Base-by-base conservation (phyloP, 2,797 vertebrate genomes). In the Sciaenops ocellatus region DNA sequence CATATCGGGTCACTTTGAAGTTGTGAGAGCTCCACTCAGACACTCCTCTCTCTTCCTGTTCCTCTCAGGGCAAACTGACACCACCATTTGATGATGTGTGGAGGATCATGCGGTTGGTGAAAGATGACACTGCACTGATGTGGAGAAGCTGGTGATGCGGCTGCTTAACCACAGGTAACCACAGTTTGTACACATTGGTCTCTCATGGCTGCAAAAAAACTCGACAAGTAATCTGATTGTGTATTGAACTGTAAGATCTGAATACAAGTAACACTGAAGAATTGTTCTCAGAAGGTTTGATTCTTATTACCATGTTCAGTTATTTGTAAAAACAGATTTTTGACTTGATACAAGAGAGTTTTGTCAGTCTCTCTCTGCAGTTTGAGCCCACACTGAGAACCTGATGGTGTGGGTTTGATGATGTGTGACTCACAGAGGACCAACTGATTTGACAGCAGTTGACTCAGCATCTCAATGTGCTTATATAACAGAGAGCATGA, bases 341-440 rank as follows among this genome's bases (percentile, higher is more conserved):
- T 51, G 3, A 34, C 28, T 59, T 16, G n/a, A n/a, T 34, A 46
- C 47, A 57, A 28, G 38, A 68, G 34, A 47, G 65, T 28, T 72
- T 60, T 57, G 6, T 47, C 16, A 52, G 52, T 74, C 5, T 83
- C 41, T 64, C 48, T 76, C 60, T 70, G 65, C 63, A 73, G 73
- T 56, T 63, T 65, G 55, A 79, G 79, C 85, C 82, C 75, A 85
- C 80, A 70, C 85, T 77, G 66, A 82, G 78, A 82, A 79, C 51
- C 69, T 80, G 75, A 82, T 79, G 81, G 80, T 67, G 85, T 85
- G 80, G 87, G 83, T 93, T 91, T 91, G 80, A 90, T 74, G 63
- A 57, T 78, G 69, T 88, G 74, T 93, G 86, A 91, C 63, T 92
- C 88, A 90, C 66, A 73, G 75, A 80, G 79, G 60, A 76, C 82